phyloP scores from a whole-genome alignment of 2,113 vertebrate species.

The Balaeniceps rex region DNA sequence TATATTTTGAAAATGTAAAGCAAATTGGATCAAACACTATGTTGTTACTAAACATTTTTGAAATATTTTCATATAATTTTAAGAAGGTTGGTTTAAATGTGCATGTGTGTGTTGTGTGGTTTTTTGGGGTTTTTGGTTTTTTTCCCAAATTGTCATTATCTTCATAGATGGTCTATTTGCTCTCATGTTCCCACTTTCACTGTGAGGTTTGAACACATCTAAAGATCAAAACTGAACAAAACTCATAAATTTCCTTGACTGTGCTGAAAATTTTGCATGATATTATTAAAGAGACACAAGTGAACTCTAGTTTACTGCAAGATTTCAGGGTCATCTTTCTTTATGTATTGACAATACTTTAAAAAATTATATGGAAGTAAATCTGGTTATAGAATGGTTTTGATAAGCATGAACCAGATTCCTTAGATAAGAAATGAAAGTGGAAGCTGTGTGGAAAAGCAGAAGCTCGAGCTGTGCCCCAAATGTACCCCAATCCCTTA shows the following conservation, averaged over 20 bases:
- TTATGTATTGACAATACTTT: not conserved
- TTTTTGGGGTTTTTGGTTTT: no score
- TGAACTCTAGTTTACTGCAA: not conserved
- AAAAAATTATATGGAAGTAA: not conserved
- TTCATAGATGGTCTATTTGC: not conserved
- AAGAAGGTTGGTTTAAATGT: not conserved
- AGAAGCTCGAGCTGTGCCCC: not conserved
- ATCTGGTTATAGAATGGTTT: not conserved
- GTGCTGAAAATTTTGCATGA: not conserved
- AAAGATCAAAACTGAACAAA: not conserved
- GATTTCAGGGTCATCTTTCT: not conserved
- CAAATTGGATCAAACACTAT: not conserved
- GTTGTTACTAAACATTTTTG: not conserved
- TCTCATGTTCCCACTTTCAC: not conserved
- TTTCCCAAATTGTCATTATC: not conserved
- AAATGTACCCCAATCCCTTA: not conserved
- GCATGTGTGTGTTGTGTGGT: no score
- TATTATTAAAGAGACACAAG: not conserved
- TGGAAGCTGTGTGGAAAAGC: not conserved
- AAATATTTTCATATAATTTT: not conserved
- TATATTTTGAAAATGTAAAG: not conserved
- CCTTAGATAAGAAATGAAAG: not conserved
- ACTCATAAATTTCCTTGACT: not conserved
- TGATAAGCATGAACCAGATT: not conserved
- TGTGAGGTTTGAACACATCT: not conserved